phyloP scores from a whole-genome alignment of 2,113 vertebrate genomes.

The Lampris megalopsis region DNA sequence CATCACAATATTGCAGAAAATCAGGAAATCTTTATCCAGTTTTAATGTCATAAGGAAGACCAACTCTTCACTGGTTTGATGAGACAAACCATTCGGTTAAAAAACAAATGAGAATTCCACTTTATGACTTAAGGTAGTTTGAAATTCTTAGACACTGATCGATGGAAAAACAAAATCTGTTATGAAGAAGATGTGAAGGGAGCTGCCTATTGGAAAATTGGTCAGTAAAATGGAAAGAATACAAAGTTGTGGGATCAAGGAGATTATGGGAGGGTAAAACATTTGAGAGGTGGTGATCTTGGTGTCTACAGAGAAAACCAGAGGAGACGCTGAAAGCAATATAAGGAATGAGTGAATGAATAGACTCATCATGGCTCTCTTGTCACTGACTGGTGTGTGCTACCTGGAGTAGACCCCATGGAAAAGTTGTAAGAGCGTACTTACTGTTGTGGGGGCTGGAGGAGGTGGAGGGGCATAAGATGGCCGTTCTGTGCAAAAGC shows the following conservation, averaged over 20 bases:
- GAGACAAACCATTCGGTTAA: no score
- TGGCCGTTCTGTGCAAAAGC: constrained; percentile 89
- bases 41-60: no score
- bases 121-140: no score
- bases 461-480: constrained; percentile 97
- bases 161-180: no score
- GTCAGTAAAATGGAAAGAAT: constrained; percentile 27
- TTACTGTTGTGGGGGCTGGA: constrained; percentile 97
- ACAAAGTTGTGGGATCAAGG: constrained; percentile 42
- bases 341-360: constrained; percentile 6
- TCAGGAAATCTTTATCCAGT: no score
- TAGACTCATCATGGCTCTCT: background rate
- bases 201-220: background rate
- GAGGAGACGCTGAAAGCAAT: constrained; percentile 11
- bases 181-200: no score
- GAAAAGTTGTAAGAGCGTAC: constrained; percentile 71
- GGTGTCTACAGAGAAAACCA: constrained; percentile 32
- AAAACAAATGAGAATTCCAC: no score
- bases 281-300: constrained; percentile 2
- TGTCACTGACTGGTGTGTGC: background rate
- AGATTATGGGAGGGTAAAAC: constrained; percentile 32
- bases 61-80: no score
- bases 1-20: no score
- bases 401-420: background rate
- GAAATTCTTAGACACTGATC: no score